phyloP scores from a whole-genome alignment of 2,888 invertebrate species.

The Dorcus parallelipipedus region DNA sequence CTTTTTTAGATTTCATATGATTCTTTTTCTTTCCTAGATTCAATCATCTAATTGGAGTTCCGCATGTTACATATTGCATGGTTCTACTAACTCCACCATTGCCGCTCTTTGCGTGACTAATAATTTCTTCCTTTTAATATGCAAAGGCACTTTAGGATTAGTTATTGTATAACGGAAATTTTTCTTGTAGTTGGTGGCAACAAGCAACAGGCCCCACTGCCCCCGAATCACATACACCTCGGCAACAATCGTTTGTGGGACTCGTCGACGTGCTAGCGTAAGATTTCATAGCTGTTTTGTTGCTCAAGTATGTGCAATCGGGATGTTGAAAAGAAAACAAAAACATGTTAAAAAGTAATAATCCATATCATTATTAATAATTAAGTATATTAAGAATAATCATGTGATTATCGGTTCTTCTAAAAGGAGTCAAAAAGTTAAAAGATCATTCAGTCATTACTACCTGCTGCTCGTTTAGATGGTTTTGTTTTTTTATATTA shows the following conservation, averaged over 20 bases:
- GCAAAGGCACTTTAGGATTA: neutral
- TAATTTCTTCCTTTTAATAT: neutral
- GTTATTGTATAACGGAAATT: neutral
- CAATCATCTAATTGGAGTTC: constrained; percentile 21
- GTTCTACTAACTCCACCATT: constrained; percentile 8
- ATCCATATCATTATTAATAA: too few relatives aligned
- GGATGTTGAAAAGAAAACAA: constrained; percentile 5
- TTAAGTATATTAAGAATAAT: too few relatives aligned
- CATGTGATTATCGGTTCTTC: too few relatives aligned
- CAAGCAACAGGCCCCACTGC: constrained; percentile 62
- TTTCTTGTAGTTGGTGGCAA: constrained; percentile 49
- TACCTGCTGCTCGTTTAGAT: too few relatives aligned
- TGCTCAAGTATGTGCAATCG: constrained; percentile 22
- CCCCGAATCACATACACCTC: constrained; percentile 56
- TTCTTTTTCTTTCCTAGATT: constrained; percentile 26
- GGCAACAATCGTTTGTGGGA: constrained; percentile 54
- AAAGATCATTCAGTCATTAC: too few relatives aligned
- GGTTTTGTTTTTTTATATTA: too few relatives aligned
- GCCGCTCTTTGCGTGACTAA: constrained; percentile 6
- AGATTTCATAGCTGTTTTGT: constrained; percentile 6
- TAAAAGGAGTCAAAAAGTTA: too few relatives aligned
- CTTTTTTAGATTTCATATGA: constrained; percentile 6
- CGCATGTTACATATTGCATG: constrained; percentile 27
- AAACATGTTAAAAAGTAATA: too few relatives aligned
- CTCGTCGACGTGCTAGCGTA: constrained; percentile 50